These are phyloP conservation scores for Saccopteryx bilineata DNA, from an alignment of 2,113 vertebrate species.

Conservation along the genomic window DNA sequence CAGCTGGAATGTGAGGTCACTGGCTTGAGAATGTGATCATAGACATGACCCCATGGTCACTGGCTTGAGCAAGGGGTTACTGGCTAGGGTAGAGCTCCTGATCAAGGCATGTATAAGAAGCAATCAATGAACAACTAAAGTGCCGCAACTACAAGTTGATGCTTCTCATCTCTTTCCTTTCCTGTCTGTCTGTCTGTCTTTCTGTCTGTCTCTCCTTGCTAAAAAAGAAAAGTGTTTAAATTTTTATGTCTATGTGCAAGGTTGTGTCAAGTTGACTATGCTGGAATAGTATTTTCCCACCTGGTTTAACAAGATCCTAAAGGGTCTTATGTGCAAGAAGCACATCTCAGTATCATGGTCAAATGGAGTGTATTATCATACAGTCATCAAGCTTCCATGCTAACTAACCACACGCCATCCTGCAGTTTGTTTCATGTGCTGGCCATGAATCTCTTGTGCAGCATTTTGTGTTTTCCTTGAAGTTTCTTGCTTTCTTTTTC, in stretches of 20 bases:
- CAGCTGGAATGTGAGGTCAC: no score
- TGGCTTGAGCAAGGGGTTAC: no score
- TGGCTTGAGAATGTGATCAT: no score
- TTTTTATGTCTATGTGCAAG: background rate
- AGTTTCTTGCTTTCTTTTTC: background rate
- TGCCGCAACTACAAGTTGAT: no score
- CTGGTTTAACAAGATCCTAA: background rate
- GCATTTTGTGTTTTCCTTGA: background rate
- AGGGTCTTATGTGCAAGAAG: background rate
- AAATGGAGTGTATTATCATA: background rate
- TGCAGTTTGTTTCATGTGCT: background rate
- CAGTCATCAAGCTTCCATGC: background rate
- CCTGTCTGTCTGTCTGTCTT: no score
- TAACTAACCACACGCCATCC: background rate
- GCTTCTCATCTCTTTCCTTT: no score
- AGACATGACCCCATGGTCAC: no score
- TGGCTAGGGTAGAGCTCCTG: no score
- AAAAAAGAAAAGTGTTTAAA: no score
- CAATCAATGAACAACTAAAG: no score
- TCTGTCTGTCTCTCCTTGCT: no score
- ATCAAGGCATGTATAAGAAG: no score
- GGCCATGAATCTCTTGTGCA: background rate
- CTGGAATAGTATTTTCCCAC: background rate
- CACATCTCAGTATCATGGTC: background rate
- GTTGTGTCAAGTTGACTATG: background rate